Conservation (phyloP, 2,113 vertebrate species). For the Uria aalge region DNA sequence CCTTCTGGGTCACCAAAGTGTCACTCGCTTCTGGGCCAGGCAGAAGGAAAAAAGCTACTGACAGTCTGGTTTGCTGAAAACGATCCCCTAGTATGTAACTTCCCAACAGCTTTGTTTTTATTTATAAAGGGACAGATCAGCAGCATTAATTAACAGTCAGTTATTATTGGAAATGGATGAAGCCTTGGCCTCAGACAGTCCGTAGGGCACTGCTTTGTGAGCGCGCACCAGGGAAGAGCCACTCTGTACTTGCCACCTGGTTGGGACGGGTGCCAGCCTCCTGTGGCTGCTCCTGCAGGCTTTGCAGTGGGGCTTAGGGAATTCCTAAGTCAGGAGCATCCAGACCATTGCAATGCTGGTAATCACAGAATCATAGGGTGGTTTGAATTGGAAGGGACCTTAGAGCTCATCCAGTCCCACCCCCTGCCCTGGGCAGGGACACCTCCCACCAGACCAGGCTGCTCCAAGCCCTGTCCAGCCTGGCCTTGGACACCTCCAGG, state of each 20-base stretch:
- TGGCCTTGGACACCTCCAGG: too few species aligned
- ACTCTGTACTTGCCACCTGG: not conserved
- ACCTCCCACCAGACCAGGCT: too few species aligned
- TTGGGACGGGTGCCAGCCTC: not conserved
- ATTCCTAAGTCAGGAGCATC: not conserved
- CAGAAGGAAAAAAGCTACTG: not conserved
- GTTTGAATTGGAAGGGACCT: too few species aligned
- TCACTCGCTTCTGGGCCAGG: not conserved
- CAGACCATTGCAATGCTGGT: not conserved
- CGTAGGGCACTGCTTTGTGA: not conserved
- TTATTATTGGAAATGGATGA: not conserved
- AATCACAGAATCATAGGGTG: not conserved
- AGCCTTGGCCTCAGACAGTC: not conserved
- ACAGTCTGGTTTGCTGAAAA: not conserved
- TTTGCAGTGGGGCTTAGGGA: not conserved
- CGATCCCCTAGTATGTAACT: accelerated
- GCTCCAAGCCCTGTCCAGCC: too few species aligned
- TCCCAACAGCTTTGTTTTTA: not conserved
- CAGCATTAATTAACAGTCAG: not conserved
- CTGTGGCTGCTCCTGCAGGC: not conserved
- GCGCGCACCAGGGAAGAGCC: not conserved
- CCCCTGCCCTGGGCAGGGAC: too few species aligned
- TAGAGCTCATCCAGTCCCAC: too few species aligned
- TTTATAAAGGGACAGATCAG: not conserved
- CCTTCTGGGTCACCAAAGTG: not conserved